Percentiles rank a stretch among this genome's conserved stretches.
These are phyloP conservation scores for Taeniopygia guttata DNA, from an alignment of 2,797 vertebrate species.

Conservation along the genomic window DNA sequence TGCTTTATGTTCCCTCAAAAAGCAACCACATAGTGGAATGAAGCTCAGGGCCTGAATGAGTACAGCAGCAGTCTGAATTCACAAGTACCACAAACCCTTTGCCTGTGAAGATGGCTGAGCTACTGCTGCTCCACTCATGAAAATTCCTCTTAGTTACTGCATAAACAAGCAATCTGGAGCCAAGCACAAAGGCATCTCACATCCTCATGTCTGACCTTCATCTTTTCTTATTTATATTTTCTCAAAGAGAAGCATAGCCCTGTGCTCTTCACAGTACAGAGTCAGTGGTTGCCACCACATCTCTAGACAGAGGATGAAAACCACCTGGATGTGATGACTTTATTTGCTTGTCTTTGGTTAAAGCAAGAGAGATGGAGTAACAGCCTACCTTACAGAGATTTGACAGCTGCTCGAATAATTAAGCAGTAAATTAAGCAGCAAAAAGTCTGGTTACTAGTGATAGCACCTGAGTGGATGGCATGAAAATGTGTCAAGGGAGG, in stretches of 20 bases:
- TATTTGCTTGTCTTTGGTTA: background rate
- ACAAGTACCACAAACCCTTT: background rate
- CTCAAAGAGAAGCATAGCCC: background rate
- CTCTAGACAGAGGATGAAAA: background rate
- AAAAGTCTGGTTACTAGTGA: background rate
- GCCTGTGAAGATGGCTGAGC: background rate
- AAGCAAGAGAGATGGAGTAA: background rate
- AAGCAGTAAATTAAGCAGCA: background rate
- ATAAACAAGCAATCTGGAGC: background rate
- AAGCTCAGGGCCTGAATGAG: background rate
- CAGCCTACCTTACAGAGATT: background rate
- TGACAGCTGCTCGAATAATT: background rate
- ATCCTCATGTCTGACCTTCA: background rate
- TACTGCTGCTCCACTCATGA: background rate
- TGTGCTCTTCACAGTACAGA: background rate
- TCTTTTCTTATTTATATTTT: background rate
- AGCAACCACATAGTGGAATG: accelerated
- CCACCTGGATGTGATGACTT: background rate
- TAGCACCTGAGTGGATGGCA: background rate
- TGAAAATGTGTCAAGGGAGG: background rate
- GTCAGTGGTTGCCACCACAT: background rate
- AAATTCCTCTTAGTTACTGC: background rate
- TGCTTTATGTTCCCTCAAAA: background rate
- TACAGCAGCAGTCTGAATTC: background rate
- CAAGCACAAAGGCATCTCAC: background rate